Base-by-base conservation (phyloP, 2,888 invertebrate species). In the Hirtodrosophila alboralis region DNA sequence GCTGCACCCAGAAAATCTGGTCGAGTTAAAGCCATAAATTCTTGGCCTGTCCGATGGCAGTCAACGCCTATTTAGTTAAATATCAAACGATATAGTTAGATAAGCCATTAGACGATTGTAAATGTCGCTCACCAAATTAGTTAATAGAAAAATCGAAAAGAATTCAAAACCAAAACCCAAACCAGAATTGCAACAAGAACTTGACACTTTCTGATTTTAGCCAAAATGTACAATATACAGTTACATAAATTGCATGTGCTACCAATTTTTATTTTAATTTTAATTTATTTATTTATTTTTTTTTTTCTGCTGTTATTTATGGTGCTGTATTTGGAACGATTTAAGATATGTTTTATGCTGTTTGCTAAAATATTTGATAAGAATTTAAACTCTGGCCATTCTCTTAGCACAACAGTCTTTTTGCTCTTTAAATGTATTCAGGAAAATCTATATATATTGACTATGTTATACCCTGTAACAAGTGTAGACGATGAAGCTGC, bases 1-100 rank as follows among this genome's bases (percentile, higher is more conserved):
- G 80, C 77, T 77, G 77, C 77, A 77, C 77, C 77, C 77, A 78
- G 36, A 26, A n/a, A 36, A 62, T 63, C 51, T 45, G 40, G 34
- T 48, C 52, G 53, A 49, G 27, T 54, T 60, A 34, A 28, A 49
- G 74, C 84, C 58, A 84, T 77, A 70, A 84, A 81, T 81, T 81
- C 83, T 81, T 37, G 40, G 59, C 49, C 59, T 43, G 66, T 58
- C 28, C 33, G 45, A 51, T 58, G 67, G 64, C 67, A 65, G 44
- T 72, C 33, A 40, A 58, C 66, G 67, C 67, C 67, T 72, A 48
- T 69, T 60, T 33, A 54, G 51, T 40, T 56, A 69, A 69, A 69
- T 73, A 70, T 73, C 69, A 69, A 69, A 59, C 31, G 49, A 45
- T 51, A 71, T 21, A n/a, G 37, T 43, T 51, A 13, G 52, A 66